phyloP scores from a whole-genome alignment of 2,888 invertebrate species.

The Isoperla grammatica region DNA sequence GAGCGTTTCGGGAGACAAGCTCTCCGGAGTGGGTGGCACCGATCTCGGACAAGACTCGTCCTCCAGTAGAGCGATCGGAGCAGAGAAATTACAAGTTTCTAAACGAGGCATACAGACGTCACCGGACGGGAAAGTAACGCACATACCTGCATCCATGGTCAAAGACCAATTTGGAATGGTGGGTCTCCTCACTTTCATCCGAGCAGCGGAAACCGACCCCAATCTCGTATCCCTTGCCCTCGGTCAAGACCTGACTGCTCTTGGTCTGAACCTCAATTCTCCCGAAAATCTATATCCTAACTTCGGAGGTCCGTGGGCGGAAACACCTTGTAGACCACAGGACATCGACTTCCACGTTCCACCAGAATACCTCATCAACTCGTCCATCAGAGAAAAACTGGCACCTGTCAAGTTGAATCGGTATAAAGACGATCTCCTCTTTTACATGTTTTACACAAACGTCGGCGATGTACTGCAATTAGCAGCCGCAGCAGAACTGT shows the following conservation, averaged over 20 bases:
- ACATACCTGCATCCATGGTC: constrained; percentile 98
- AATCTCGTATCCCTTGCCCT: constrained; percentile 94
- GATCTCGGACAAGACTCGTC: constrained; percentile 29
- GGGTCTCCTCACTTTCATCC: constrained; percentile 94
- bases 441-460: constrained; percentile 99
- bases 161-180: constrained; percentile 99
- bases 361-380: constrained; percentile 97
- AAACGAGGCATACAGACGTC: constrained; percentile 91
- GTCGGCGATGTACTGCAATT: constrained; percentile 97
- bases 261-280: constrained; percentile 97
- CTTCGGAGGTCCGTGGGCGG: constrained; percentile 99
- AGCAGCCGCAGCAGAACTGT: constrained; percentile 96
- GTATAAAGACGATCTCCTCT: constrained; percentile 97
- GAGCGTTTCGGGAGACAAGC: constrained; percentile 41
- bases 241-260: constrained; percentile 95
- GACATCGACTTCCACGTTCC: constrained; percentile 98
- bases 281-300: constrained; percentile 97
- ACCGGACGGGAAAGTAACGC: constrained; percentile 96
- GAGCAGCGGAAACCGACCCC: constrained; percentile 96
- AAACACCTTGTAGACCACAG: constrained; percentile 95
- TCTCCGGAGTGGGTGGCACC: constrained; percentile 22
- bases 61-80: constrained; percentile 32
- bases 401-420: constrained; percentile 93
- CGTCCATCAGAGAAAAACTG: constrained; percentile 89
- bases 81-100: constrained; percentile 40